Conservation (phyloP, 2,797 vertebrate species). For the Varecia variegata region DNA sequence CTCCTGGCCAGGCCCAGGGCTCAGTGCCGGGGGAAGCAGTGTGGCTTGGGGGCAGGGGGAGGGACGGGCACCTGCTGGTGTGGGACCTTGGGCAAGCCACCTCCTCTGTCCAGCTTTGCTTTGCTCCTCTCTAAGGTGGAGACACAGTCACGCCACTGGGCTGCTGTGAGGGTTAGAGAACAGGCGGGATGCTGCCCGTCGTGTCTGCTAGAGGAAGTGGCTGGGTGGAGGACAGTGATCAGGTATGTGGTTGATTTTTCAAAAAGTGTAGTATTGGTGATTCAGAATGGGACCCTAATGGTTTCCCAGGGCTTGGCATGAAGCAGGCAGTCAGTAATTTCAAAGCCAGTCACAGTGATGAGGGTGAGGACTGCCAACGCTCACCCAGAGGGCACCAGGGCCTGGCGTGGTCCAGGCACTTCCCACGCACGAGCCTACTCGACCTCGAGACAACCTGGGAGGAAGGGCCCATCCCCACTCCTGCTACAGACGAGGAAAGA, state of each 20-base stretch:
- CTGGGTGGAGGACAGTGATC: not conserved
- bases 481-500: not conserved
- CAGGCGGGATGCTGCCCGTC: not conserved
- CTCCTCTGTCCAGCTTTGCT: not conserved
- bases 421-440: not conserved
- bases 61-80: not conserved
- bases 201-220: not conserved
- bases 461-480: not conserved
- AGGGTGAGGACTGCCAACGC: accelerated
- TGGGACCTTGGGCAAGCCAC: not conserved
- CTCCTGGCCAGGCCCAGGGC: not conserved
- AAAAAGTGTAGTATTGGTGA: not conserved
- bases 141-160: too few species aligned
- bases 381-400: not conserved
- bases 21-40: not conserved
- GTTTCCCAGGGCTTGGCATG: not conserved
- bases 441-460: accelerated
- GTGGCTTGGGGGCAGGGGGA: accelerated
- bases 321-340: not conserved
- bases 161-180: not conserved
- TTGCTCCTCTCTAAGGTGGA: not conserved
- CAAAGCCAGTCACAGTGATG: not conserved
- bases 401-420: not conserved
- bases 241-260: not conserved
- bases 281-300: not conserved